These are phyloP conservation scores for Xestia sexstrigata DNA, from an alignment of 2,888 invertebrate genomes.

Conservation along the genomic window DNA sequence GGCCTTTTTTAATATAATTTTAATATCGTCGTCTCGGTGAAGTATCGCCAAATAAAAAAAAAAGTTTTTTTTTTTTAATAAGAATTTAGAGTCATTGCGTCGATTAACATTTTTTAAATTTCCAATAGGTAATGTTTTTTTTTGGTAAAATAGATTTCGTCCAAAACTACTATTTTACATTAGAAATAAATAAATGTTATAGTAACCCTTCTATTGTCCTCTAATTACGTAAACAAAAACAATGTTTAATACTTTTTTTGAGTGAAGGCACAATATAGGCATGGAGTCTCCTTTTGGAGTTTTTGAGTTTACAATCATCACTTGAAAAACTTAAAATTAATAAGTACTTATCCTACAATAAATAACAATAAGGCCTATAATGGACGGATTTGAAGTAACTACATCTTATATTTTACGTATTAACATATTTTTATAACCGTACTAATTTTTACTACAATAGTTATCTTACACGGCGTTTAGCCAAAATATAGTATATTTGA, in stretches of 20 bases:
- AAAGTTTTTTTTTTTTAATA: too few species aligned
- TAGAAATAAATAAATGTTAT: constrained; percentile 51
- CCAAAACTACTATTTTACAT: constrained; percentile 42
- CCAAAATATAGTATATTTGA: constrained; percentile 54
- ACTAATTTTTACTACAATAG: constrained; percentile 56
- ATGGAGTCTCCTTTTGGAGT: constrained; percentile 52
- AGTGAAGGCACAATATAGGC: constrained; percentile 67
- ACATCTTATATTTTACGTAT: constrained; percentile 62
- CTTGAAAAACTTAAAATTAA: constrained; percentile 60
- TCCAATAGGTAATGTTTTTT: background rate
- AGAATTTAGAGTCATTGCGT: background rate
- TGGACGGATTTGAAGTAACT: constrained; percentile 84
- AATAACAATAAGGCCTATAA: constrained; percentile 86
- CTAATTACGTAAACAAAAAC: constrained; percentile 34
- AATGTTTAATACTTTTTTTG: constrained; percentile 42
- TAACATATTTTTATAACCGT: constrained; percentile 55
- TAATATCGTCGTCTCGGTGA: background rate
- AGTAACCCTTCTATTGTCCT: constrained; percentile 56
- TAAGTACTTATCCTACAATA: constrained; percentile 80
- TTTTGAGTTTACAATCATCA: constrained; percentile 62
- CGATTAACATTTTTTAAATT: background rate
- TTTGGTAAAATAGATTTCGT: constrained; percentile 6
- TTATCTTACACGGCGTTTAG: constrained; percentile 72
- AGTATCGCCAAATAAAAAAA: background rate
- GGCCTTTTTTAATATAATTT: background rate